Conservation (phyloP, 2,797 vertebrate species). For the Myoxocephalus aenaeus region DNA sequence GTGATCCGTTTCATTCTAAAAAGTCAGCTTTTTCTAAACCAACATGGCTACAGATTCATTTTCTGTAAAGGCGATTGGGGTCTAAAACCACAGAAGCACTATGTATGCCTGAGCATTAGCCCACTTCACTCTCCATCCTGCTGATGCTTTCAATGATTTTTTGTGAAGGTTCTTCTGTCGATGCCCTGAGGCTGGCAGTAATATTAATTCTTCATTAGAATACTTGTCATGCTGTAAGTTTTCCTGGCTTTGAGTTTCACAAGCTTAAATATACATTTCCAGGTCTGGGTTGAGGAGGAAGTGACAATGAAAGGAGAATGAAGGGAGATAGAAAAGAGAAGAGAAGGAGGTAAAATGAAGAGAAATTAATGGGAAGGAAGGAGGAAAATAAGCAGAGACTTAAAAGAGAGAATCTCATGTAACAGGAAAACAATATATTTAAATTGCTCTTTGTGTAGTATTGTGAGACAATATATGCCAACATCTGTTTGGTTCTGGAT, state of each 20-base stretch:
- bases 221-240: constrained; percentile 35
- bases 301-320: constrained; percentile 5
- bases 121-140: constrained; percentile 15
- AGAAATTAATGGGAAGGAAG: neutral
- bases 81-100: constrained; percentile 9
- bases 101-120: constrained; percentile 8
- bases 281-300: constrained; percentile 11
- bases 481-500: constrained; percentile 31
- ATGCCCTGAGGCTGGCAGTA: constrained; percentile 41
- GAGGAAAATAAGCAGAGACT: neutral
- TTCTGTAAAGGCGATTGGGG: constrained; percentile 8
- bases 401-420: neutral
- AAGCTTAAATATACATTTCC: constrained; percentile 44
- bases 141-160: constrained; percentile 53
- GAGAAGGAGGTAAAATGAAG: neutral
- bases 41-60: constrained; percentile 1
- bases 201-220: constrained; percentile 57
- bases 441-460: neutral
- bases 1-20: too few relatives aligned
- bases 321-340: neutral
- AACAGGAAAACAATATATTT: constrained; percentile 1
- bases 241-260: constrained; percentile 41
- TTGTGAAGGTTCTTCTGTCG: constrained; percentile 38
- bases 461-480: neutral
- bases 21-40: too few relatives aligned